phyloP scores from a whole-genome alignment of 2,113 vertebrate genomes.

The Hystrix brachyura region DNA sequence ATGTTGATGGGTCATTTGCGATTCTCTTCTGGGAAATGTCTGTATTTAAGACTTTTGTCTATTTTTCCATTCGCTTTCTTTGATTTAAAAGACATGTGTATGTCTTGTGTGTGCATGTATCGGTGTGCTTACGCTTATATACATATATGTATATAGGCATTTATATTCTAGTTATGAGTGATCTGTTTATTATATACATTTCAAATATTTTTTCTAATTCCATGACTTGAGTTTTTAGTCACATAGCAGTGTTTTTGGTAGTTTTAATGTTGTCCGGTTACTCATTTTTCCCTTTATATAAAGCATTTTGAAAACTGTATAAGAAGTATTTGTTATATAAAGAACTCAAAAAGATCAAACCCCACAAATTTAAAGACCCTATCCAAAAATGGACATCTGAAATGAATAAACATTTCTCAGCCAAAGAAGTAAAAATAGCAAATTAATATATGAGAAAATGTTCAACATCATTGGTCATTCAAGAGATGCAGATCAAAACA shows the following conservation, averaged over 20 bases:
- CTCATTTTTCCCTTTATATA: neutral
- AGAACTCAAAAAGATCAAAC: too few species aligned
- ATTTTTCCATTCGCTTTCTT: neutral
- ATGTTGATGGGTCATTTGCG: neutral
- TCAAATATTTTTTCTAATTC: neutral
- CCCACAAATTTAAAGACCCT: too few species aligned
- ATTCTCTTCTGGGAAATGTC: neutral
- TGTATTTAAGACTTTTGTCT: neutral
- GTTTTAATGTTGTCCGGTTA: too few species aligned
- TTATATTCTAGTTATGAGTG: neutral
- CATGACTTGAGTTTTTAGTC: neutral
- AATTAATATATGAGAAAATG: too few species aligned
- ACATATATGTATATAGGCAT: neutral
- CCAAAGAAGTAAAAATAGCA: too few species aligned
- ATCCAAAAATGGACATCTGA: too few species aligned
- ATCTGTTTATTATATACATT: neutral
- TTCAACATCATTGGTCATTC: too few species aligned
- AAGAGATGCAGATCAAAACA: too few species aligned
- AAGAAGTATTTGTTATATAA: neutral
- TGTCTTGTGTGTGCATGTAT: neutral
- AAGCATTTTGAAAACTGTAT: neutral
- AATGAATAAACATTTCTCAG: too few species aligned
- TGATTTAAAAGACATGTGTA: neutral
- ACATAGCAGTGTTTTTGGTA: neutral
- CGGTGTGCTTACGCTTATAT: neutral